These are phyloP conservation scores for Zaprionus lachaisei DNA, from an alignment of 1,140 invertebrate genomes.

Conservation along the genomic window DNA sequence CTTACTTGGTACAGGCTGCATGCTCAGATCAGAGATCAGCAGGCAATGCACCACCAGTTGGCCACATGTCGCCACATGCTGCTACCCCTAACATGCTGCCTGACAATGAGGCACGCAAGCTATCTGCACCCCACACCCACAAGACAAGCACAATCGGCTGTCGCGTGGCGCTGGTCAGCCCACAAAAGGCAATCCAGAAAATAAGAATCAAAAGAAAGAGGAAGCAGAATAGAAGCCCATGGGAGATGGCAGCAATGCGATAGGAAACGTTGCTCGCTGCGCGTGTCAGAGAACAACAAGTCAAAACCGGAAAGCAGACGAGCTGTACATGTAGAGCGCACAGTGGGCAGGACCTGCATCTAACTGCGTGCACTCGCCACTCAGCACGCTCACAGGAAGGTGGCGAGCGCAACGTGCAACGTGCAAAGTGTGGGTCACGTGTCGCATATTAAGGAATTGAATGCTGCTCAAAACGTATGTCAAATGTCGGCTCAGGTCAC, in stretches of 20 bases:
- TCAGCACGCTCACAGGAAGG: conserved; percentile 38
- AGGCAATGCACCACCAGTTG: conserved; percentile 45
- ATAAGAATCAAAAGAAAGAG: neutral
- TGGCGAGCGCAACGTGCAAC: conserved; percentile 53
- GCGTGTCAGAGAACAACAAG: conserved; percentile 78
- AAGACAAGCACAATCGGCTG: conserved; percentile 32
- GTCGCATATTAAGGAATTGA: conserved; percentile 76
- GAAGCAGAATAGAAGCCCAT: conserved; percentile 15
- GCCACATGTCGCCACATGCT: conserved; percentile 59
- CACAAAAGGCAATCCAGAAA: conserved; percentile 39
- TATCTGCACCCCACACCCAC: conserved; percentile 33
- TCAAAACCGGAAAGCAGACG: conserved; percentile 71
- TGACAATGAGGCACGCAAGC: conserved; percentile 15
- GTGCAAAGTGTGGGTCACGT: conserved; percentile 76
- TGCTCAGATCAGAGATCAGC: conserved; percentile 35
- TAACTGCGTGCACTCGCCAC: conserved; percentile 29
- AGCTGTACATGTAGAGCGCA: conserved; percentile 25
- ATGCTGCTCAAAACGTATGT: conserved; percentile 76
- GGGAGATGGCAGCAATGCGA: conserved; percentile 55
- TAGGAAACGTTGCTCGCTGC: conserved; percentile 43
- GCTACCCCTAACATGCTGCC: conserved; percentile 26
- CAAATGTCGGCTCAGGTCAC: conserved; percentile 56
- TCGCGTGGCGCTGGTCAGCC: conserved; percentile 71
- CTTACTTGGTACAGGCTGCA: neutral
- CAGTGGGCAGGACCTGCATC: conserved; percentile 68